These are phyloP conservation scores for Slavum lentiscoides DNA, from an alignment of 2,888 invertebrate species.

Conservation along the genomic window DNA sequence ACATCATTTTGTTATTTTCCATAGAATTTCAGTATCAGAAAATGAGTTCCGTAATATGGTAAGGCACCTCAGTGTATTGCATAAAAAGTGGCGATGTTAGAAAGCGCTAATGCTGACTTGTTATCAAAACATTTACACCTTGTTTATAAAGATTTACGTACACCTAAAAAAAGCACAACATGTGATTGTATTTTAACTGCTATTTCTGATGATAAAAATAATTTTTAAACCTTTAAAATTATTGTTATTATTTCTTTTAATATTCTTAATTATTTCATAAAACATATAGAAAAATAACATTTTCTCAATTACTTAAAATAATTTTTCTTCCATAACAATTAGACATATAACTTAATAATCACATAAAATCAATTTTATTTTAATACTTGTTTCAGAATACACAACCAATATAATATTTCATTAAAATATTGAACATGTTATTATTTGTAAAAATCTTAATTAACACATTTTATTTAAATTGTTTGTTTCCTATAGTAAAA, in stretches of 20 bases:
- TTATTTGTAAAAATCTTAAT: neutral
- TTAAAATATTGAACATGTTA: too few species aligned
- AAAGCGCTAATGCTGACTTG: slow-evolving; percentile 59
- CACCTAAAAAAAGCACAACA: slow-evolving; percentile 50
- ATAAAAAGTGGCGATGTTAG: slow-evolving; percentile 58
- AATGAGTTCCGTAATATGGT: slow-evolving; percentile 42
- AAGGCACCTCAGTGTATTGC: slow-evolving; percentile 56
- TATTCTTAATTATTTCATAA: too few species aligned
- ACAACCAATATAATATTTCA: too few species aligned
- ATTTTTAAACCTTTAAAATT: neutral
- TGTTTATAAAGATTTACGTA: slow-evolving; percentile 57
- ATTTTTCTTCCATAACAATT: neutral
- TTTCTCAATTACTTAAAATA: neutral
- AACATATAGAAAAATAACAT: neutral
- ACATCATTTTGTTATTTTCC: neutral
- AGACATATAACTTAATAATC: neutral
- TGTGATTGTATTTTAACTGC: slow-evolving; percentile 45
- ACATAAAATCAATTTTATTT: neutral
- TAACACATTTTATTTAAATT: slow-evolving; percentile 8
- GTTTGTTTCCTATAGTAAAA: slow-evolving; percentile 2
- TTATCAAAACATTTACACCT: slow-evolving; percentile 58
- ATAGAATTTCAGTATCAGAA: slow-evolving; percentile 44
- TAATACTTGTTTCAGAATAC: neutral
- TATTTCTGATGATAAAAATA: slow-evolving; percentile 16
- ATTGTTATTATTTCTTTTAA: neutral